Percentiles rank a stretch among this genome's conserved stretches.
phyloP scores from a whole-genome alignment of 1,140 invertebrate species.

The Nixonia krombeini region DNA sequence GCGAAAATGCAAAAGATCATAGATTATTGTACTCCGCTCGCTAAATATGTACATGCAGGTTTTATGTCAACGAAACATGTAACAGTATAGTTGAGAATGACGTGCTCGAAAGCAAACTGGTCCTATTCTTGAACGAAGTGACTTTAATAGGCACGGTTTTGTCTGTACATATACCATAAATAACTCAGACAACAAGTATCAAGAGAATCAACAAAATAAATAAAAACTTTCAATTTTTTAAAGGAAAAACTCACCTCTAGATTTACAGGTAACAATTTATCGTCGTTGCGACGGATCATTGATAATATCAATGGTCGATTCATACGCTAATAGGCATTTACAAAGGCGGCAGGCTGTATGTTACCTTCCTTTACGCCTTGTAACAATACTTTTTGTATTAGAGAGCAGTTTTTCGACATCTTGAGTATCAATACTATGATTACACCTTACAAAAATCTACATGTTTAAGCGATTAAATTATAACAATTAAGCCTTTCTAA shows the following conservation, averaged over 20 bases:
- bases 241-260: slow-evolving; percentile 15
- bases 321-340: background rate
- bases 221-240: slow-evolving; percentile 11
- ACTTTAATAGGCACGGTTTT: slow-evolving; percentile 2
- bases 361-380: background rate
- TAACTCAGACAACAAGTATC: slow-evolving; percentile 6
- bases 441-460: slow-evolving; percentile 13
- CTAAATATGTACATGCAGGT: slow-evolving; percentile 22
- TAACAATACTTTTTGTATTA: slow-evolving; percentile 36
- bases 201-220: slow-evolving; percentile 31
- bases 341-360: background rate
- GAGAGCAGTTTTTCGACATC: slow-evolving; percentile 28
- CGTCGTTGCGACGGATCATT: slow-evolving; percentile 7
- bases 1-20: slow-evolving; percentile 19
- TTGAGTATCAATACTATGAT: slow-evolving; percentile 37
- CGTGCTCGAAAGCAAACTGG: no score
- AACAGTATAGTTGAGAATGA: no score
- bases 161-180: slow-evolving; percentile 9
- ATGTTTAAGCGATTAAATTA: slow-evolving; percentile 15
- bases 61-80: background rate
- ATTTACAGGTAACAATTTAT: slow-evolving; percentile 25
- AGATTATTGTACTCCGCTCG: slow-evolving; percentile 20
- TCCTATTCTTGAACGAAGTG: background rate
- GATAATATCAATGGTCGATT: slow-evolving; percentile 21
- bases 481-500: background rate